phyloP scores from a whole-genome alignment of 2,888 invertebrate genomes.

The Nesidiocoris tenuis region DNA sequence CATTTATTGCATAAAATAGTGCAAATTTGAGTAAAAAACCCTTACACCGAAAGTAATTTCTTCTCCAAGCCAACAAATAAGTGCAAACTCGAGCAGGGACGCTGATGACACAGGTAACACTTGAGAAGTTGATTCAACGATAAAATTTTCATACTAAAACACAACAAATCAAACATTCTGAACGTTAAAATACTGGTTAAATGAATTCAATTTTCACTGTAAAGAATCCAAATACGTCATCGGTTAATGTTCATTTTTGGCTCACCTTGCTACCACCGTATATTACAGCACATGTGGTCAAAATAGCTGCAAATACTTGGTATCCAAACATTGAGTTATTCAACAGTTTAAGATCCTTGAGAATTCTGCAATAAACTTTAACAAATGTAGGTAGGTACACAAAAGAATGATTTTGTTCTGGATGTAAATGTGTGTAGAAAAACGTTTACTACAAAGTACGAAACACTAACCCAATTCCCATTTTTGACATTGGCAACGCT shows the following conservation, averaged over 20 bases:
- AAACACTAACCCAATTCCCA: no score
- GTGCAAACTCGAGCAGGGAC: not conserved
- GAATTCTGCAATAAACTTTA: constrained; percentile 9
- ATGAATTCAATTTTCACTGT: no score
- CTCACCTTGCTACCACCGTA: constrained; percentile 19
- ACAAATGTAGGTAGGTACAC: no score
- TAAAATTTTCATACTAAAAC: not conserved
- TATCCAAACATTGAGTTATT: constrained; percentile 32
- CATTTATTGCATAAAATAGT: no score
- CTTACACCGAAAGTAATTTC: constrained; percentile 9
- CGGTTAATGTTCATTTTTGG: no score
- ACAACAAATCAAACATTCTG: no score
- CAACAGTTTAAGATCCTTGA: constrained; percentile 6
- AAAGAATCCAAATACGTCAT: not conserved
- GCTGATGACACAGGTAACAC: not conserved
- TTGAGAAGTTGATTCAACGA: not conserved
- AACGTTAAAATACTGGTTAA: no score
- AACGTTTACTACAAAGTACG: no score
- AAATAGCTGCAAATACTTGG: constrained; percentile 13
- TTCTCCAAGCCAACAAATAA: constrained; percentile 22
- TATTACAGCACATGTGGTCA: constrained; percentile 17
- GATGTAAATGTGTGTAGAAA: no score
- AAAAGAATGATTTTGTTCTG: no score
- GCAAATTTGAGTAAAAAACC: no score
- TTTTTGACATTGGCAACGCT: no score